A percentile compares a stretch with the other conserved stretches of the same genome.
These are phyloP conservation scores for Euzetes globulus DNA, from an alignment of 2,888 invertebrate genomes.

Conservation along the genomic window DNA sequence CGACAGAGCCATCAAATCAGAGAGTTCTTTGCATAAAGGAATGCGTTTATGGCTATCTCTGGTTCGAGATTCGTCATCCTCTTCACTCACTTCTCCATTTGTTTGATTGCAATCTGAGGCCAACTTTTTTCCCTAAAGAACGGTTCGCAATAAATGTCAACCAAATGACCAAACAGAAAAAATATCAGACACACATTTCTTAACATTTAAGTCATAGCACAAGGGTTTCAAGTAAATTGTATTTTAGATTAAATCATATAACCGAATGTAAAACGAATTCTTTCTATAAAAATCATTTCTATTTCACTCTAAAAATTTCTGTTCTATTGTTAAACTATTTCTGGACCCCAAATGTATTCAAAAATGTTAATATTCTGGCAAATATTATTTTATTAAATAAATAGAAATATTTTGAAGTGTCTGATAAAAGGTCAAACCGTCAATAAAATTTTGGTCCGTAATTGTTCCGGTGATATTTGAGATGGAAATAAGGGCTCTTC, in stretches of 20 bases:
- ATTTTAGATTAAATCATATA: too few species aligned
- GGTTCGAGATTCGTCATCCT: constrained; percentile 50
- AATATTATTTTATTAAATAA: background rate
- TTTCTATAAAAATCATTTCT: too few species aligned
- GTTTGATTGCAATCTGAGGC: constrained; percentile 44
- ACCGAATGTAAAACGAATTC: too few species aligned
- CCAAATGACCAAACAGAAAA: background rate
- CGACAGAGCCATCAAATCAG: constrained; percentile 50
- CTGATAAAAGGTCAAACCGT: constrained; percentile 43
- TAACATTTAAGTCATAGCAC: too few species aligned
- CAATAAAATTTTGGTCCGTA: constrained; percentile 48
- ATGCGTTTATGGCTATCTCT: constrained; percentile 38
- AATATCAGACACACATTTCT: too few species aligned
- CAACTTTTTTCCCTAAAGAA: constrained; percentile 50
- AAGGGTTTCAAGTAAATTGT: too few species aligned
- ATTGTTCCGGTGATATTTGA: constrained; percentile 47
- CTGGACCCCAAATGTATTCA: too few species aligned
- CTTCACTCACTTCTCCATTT: constrained; percentile 53
- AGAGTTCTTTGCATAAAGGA: constrained; percentile 49
- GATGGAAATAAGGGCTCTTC: constrained; percentile 41
- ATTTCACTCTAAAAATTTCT: too few species aligned
- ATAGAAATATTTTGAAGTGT: background rate
- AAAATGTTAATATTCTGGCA: too few species aligned
- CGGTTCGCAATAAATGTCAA: constrained; percentile 1
- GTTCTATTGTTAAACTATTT: too few species aligned